Percentiles rank a stretch among this genome's conserved stretches.
Evolutionary conservation across 2,113 vertebrate genomes (phyloP).

Genomic region (Pelecanoides urinatrix): DNA sequence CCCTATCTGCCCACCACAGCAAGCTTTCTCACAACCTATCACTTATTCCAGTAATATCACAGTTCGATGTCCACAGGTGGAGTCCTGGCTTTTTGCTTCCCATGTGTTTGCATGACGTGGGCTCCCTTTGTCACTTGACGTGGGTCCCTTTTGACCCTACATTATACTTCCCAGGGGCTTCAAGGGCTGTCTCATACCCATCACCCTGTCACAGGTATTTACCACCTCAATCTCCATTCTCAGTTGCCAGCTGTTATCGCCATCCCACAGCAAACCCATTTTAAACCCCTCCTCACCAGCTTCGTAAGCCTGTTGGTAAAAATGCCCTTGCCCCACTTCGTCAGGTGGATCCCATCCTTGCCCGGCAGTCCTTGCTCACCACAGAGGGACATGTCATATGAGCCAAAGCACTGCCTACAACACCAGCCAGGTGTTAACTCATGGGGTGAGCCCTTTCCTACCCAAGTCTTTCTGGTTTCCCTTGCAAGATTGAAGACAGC

Average conservation of each 20-base stretch:
- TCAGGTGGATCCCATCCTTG: neutral
- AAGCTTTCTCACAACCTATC: neutral
- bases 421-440: neutral
- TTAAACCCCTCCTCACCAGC: neutral
- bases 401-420: neutral
- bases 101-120: neutral
- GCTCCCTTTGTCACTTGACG: neutral
- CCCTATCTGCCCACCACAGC: neutral
- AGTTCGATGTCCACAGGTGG: neutral
- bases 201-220: neutral
- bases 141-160: neutral
- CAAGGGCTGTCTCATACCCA: neutral
- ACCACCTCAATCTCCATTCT: neutral
- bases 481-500: neutral
- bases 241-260: neutral
- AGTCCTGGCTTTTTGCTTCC: neutral
- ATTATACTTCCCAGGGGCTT: neutral
- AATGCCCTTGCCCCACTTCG: neutral
- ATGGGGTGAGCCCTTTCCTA: neutral
- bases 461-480: neutral
- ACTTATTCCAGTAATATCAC: neutral
- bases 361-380: neutral
- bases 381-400: neutral
- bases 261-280: neutral
- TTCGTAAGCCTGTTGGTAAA: neutral